These are phyloP conservation scores for Lethrus apterus DNA, from an alignment of 1,140 invertebrate species.

Conservation along the genomic window DNA sequence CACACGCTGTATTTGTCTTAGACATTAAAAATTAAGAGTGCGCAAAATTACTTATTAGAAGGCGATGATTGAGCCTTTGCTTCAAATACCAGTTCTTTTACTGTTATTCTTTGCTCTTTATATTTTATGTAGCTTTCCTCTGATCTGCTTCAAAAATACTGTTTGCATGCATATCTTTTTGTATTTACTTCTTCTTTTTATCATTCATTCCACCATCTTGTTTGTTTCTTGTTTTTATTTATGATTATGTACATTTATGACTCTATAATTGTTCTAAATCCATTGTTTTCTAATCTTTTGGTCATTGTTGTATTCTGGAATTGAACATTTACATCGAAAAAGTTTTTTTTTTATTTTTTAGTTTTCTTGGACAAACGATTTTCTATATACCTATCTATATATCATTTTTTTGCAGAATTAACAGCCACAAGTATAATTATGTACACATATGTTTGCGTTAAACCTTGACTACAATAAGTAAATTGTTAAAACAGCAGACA, in stretches of 20 bases:
- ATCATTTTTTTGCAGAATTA: background rate
- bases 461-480: constrained; percentile 10
- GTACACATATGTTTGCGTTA: background rate
- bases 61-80: no score
- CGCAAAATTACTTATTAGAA: no score
- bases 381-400: background rate
- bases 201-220: background rate
- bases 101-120: no score
- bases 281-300: background rate
- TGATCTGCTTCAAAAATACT: no score
- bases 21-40: no score
- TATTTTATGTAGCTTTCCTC: no score
- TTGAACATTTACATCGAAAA: background rate
- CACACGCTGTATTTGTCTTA: no score
- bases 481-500: constrained; percentile 15
- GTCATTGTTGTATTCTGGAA: background rate
- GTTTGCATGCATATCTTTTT: no score
- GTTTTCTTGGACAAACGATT: background rate
- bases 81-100: no score
- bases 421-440: background rate
- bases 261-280: background rate
- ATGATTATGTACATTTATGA: constrained; percentile 7
- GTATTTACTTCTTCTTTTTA: no score
- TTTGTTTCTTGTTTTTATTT: background rate
- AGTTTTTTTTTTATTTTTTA: background rate